Evolutionary conservation across 2,113 vertebrate genomes (phyloP).

Genomic region (Myodes glareolus): DNA sequence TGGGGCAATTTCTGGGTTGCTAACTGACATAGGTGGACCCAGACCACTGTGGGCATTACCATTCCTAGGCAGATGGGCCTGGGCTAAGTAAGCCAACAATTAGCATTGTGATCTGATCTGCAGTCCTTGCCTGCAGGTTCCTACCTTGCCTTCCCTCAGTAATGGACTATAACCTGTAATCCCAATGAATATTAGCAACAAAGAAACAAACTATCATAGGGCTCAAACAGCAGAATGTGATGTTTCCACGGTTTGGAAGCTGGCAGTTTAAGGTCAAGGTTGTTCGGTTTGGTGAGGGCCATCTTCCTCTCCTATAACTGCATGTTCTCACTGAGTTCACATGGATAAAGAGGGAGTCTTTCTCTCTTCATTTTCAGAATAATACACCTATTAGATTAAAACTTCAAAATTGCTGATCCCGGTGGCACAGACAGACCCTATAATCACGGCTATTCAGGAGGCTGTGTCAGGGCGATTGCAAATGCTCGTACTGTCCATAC

Average conservation of each 20-base stretch:
- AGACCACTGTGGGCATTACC: background rate
- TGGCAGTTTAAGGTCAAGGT: background rate
- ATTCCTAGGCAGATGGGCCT: background rate
- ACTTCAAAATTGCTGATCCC: background rate
- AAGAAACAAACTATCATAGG: background rate
- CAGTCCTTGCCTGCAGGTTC: background rate
- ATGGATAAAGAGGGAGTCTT: background rate
- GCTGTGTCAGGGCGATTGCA: background rate
- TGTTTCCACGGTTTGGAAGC: background rate
- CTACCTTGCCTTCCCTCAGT: background rate
- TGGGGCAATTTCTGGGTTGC: background rate
- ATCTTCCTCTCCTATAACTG: background rate
- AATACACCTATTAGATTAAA: background rate
- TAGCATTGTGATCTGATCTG: background rate
- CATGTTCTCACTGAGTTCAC: background rate
- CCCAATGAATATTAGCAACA: background rate
- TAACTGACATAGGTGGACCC: background rate
- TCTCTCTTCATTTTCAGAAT: background rate
- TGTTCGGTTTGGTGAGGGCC: background rate
- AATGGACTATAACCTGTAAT: background rate
- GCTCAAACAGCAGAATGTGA: background rate
- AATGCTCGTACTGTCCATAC: background rate
- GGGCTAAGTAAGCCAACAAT: background rate
- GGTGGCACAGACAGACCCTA: background rate
- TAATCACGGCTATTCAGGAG: background rate